phyloP scores from a whole-genome alignment of 2,888 invertebrate species.

The Andricus quercusramuli region DNA sequence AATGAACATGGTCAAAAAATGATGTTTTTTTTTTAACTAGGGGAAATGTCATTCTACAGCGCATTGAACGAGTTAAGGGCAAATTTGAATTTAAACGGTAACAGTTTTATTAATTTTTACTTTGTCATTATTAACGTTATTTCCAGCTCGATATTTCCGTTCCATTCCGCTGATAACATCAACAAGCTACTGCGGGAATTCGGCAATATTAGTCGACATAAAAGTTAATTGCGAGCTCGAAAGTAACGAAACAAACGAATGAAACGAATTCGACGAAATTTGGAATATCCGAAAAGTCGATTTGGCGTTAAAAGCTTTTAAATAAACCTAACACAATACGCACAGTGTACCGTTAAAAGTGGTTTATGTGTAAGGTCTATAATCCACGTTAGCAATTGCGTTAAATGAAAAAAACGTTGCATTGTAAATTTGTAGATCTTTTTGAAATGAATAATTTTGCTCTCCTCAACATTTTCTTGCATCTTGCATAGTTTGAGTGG shows the following conservation, averaged over 20 bases:
- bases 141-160: neutral
- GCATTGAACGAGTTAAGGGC: too few relatives aligned
- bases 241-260: slow-evolving; percentile 49
- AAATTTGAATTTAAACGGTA: too few relatives aligned
- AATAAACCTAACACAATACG: slow-evolving; percentile 53
- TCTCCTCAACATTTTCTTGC: too few relatives aligned
- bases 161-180: neutral
- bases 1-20: too few relatives aligned
- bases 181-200: slow-evolving; percentile 30
- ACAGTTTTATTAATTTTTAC: too few relatives aligned
- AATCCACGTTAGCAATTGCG: too few relatives aligned
- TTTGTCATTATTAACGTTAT: neutral
- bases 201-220: slow-evolving; percentile 45
- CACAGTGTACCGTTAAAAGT: slow-evolving; percentile 47
- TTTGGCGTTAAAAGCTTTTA: slow-evolving; percentile 66
- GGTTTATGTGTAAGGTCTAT: neutral
- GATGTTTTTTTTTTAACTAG: too few relatives aligned
- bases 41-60: too few relatives aligned
- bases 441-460: too few relatives aligned
- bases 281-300: slow-evolving; percentile 59
- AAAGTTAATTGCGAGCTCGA: slow-evolving; percentile 48
- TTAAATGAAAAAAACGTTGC: too few relatives aligned
- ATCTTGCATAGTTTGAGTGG: too few relatives aligned
- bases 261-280: slow-evolving; percentile 50
- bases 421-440: too few relatives aligned